phyloP scores from a whole-genome alignment of 2,888 invertebrate species.

The Dilophus febrilis region DNA sequence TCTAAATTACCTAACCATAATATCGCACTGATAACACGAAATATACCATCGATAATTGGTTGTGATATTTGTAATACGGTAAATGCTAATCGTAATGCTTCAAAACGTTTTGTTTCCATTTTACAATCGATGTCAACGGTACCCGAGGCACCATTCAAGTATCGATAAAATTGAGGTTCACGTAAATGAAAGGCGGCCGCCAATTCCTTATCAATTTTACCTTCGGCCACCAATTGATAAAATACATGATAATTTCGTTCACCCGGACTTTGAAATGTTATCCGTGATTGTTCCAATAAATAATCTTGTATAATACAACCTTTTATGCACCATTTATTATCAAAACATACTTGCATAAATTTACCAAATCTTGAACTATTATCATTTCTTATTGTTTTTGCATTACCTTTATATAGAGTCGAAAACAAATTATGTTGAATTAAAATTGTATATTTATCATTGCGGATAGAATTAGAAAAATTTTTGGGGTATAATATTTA shows the following conservation, averaged over 20 bases:
- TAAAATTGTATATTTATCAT: too few species aligned
- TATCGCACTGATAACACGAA: constrained; percentile 73
- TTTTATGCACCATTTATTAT: constrained; percentile 72
- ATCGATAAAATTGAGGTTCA: constrained; percentile 61
- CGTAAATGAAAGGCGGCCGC: constrained; percentile 54
- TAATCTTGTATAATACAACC: constrained; percentile 87
- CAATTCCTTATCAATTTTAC: constrained; percentile 59
- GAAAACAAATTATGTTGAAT: too few species aligned
- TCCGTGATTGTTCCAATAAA: constrained; percentile 73
- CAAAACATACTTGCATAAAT: constrained; percentile 87
- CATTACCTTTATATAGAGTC: constrained; percentile 72
- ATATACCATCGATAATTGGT: constrained; percentile 76
- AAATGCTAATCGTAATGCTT: constrained; percentile 72
- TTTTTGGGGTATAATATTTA: too few species aligned
- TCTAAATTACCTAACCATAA: constrained; percentile 79
- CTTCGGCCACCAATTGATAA: constrained; percentile 79
- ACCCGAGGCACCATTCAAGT: constrained; percentile 67
- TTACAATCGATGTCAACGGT: constrained; percentile 48
- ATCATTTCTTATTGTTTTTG: constrained; percentile 83
- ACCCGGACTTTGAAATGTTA: constrained; percentile 73
- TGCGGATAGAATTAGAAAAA: too few species aligned
- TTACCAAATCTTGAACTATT: constrained; percentile 91
- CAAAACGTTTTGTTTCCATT: constrained; percentile 52
- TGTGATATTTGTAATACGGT: constrained; percentile 75
- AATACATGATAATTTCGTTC: constrained; percentile 87